Percentiles rank a stretch among this genome's conserved stretches.
Conservation (phyloP, 2,888 invertebrate genomes). For the Lampropteryx suffumata region DNA sequence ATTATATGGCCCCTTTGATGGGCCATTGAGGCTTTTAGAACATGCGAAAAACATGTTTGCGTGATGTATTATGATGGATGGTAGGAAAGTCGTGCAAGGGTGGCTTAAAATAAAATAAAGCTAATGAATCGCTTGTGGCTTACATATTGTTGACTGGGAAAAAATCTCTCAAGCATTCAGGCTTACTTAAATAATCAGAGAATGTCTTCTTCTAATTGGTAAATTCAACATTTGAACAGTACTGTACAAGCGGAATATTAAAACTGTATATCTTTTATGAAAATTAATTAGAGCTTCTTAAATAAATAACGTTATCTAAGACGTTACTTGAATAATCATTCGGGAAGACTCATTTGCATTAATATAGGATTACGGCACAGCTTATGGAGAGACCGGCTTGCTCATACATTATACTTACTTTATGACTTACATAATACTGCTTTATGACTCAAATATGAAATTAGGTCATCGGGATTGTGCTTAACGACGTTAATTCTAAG, state of each 20-base stretch:
- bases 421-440: too few species aligned
- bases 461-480: conserved; percentile 6
- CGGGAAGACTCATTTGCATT: conserved; percentile 28
- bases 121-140: too few species aligned
- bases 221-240: neutral
- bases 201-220: neutral
- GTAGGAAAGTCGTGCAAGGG: neutral
- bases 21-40: conserved; percentile 9
- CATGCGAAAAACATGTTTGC: conserved; percentile 26
- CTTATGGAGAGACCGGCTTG: neutral
- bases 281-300: conserved; percentile 21
- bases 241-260: conserved; percentile 3
- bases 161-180: too few species aligned
- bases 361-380: conserved; percentile 26
- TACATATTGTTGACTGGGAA: too few species aligned
- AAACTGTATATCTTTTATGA: conserved; percentile 6
- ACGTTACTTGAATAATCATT: conserved; percentile 22
- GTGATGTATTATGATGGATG: conserved; percentile 18
- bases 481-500: conserved; percentile 13
- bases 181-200: too few species aligned
- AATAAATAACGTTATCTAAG: conserved; percentile 25
- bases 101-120: neutral
- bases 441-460: too few species aligned
- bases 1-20: conserved; percentile 17
- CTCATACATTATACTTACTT: too few species aligned